Conservation (phyloP, 2,113 vertebrate genomes). For the Pomatostomus ruficeps region DNA sequence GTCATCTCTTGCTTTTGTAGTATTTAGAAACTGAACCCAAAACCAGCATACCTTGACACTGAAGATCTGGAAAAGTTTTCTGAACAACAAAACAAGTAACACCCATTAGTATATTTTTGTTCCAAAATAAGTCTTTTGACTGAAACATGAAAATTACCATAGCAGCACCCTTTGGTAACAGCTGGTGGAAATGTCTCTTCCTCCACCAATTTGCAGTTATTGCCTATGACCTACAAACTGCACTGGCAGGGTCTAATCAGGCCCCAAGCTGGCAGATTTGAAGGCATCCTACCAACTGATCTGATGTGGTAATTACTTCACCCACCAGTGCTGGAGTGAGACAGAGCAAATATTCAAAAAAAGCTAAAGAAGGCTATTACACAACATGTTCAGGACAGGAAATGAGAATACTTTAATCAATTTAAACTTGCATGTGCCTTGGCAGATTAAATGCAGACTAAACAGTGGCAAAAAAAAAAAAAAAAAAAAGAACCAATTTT, state of each 20-base stretch:
- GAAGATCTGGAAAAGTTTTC: neutral
- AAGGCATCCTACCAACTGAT: neutral
- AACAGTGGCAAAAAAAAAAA: neutral
- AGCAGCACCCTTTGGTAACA: neutral
- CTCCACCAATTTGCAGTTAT: neutral
- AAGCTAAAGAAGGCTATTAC: neutral
- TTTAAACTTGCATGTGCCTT: neutral
- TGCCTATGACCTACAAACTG: neutral
- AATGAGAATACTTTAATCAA: conserved; percentile 11
- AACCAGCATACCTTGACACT: neutral
- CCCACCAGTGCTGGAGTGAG: neutral
- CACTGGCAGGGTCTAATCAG: neutral
- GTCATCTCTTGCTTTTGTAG: neutral
- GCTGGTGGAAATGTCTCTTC: neutral
- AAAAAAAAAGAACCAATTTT: neutral
- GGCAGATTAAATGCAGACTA: conserved; percentile 1
- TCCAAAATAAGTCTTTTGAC: neutral
- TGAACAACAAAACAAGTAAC: neutral
- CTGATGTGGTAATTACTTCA: neutral
- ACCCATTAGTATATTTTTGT: neutral
- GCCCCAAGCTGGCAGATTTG: neutral
- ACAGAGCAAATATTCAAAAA: conserved; percentile 1
- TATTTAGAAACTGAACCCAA: neutral
- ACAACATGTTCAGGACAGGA: conserved; percentile 8
- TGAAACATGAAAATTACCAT: neutral